A percentile compares a stretch with the other conserved stretches of the same genome.
phyloP scores from a whole-genome alignment of 2,797 vertebrate species.

The Oryzias sinensis region DNA sequence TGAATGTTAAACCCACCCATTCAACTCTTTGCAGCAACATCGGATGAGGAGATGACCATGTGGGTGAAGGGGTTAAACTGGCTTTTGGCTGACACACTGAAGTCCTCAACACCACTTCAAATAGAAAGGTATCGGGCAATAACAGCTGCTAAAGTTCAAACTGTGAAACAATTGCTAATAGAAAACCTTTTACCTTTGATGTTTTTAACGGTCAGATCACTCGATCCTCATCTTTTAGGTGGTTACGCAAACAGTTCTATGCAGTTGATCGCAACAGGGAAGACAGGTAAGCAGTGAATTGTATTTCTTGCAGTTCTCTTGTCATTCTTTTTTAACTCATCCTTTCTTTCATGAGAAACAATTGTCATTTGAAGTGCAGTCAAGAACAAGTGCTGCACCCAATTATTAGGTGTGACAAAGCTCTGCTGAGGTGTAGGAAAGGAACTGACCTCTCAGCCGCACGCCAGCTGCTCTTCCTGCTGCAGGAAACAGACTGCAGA shows the following conservation, averaged over 20 bases:
- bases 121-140: constrained; percentile 85
- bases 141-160: background rate
- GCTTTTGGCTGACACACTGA: constrained; percentile 89
- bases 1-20: no score
- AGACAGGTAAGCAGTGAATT: constrained; percentile 82
- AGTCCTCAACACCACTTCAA: constrained; percentile 92
- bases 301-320: background rate
- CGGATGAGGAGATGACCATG: constrained; percentile 96
- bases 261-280: constrained; percentile 92
- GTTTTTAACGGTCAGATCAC: background rate
- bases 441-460: constrained; percentile 61
- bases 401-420: constrained; percentile 25
- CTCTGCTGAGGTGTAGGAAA: constrained; percentile 48
- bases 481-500: constrained; percentile 78
- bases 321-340: constrained; percentile 8
- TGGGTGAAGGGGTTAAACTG: constrained; percentile 95
- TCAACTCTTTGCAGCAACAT: constrained; percentile 76
- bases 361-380: constrained; percentile 4
- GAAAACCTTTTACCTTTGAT: background rate
- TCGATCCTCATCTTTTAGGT: constrained; percentile 71
- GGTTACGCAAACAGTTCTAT: constrained; percentile 98
- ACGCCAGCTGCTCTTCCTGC: constrained; percentile 73
- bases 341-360: constrained; percentile 24
- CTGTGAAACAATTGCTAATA: background rate
- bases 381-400: background rate